A percentile compares a stretch with the other conserved stretches of the same genome.
Evolutionary conservation across 2,888 invertebrate species (phyloP).

Genomic region (Ichneumoninae sp.): DNA sequence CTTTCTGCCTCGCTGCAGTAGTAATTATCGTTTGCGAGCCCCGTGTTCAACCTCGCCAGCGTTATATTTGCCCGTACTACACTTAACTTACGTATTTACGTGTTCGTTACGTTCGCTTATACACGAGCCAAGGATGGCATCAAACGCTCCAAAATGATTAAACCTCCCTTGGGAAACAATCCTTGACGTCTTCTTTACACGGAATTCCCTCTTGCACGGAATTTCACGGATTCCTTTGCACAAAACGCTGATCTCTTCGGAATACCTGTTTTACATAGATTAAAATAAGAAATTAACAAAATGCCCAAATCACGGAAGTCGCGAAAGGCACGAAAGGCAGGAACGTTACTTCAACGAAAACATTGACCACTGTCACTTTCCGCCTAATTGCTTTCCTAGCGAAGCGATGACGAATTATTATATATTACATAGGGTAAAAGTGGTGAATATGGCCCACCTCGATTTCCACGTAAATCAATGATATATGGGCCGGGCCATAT

Average conservation of each 20-base stretch:
- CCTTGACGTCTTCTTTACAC: background rate
- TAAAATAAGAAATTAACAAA: no score
- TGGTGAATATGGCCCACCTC: no score
- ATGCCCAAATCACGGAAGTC: no score
- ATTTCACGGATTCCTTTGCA: background rate
- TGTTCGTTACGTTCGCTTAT: constrained; percentile 1
- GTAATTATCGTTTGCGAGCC: constrained; percentile 51
- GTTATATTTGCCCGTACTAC: constrained; percentile 10
- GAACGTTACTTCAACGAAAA: no score
- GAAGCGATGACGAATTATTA: no score
- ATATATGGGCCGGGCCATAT: no score
- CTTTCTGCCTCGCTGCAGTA: constrained; percentile 27
- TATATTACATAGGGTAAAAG: no score
- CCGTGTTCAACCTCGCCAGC: constrained; percentile 32
- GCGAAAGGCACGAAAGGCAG: no score
- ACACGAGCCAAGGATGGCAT: constrained; percentile 12
- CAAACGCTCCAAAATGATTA: constrained; percentile 51
- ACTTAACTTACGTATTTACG: background rate
- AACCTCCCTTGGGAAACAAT: constrained; percentile 20
- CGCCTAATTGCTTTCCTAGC: no score
- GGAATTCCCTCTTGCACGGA: constrained; percentile 1
- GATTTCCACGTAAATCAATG: no score
- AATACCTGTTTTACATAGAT: background rate
- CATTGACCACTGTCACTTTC: no score
- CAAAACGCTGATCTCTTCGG: background rate